Percentiles rank a stretch among this genome's conserved stretches.
Evolutionary conservation across 2,888 invertebrate genomes (phyloP).

Genomic region (Eupithecia vulgata): DNA sequence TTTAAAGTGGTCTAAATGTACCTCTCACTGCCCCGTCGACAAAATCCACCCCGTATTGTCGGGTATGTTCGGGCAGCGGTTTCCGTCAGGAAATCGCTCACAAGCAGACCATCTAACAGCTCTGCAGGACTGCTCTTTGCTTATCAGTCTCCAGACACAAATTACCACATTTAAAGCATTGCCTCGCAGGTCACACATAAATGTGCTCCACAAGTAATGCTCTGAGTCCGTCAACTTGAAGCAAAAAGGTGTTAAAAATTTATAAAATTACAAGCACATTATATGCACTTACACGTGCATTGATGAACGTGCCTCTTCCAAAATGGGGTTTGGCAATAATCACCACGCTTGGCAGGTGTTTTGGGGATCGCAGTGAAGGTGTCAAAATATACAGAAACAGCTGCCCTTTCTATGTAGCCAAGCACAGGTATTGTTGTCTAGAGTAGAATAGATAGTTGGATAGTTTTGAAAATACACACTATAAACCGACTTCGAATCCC

Average conservation of each 20-base stretch:
- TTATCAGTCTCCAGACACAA: background rate
- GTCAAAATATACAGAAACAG: too few species aligned
- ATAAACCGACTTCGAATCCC: too few species aligned
- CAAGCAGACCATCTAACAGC: background rate
- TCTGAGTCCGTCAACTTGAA: background rate
- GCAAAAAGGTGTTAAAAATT: background rate
- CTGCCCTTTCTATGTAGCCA: too few species aligned
- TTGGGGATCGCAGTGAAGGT: background rate
- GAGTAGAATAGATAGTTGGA: too few species aligned
- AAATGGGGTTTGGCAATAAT: background rate
- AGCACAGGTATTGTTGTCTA: too few species aligned
- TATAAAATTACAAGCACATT: background rate
- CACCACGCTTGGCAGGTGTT: background rate
- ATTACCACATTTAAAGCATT: background rate
- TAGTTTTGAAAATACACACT: too few species aligned
- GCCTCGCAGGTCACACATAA: background rate
- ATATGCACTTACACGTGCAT: too few species aligned
- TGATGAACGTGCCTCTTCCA: too few species aligned
- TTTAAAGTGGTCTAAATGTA: too few species aligned
- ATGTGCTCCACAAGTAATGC: background rate
- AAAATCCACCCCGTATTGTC: too few species aligned
- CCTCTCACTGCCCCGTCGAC: too few species aligned
- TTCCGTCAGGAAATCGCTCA: background rate
- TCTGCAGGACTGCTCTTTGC: background rate
- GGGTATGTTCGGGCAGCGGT: too few species aligned